Evolutionary conservation across 2,797 vertebrate species (phyloP).

Genomic region (Nasua narica): DNA sequence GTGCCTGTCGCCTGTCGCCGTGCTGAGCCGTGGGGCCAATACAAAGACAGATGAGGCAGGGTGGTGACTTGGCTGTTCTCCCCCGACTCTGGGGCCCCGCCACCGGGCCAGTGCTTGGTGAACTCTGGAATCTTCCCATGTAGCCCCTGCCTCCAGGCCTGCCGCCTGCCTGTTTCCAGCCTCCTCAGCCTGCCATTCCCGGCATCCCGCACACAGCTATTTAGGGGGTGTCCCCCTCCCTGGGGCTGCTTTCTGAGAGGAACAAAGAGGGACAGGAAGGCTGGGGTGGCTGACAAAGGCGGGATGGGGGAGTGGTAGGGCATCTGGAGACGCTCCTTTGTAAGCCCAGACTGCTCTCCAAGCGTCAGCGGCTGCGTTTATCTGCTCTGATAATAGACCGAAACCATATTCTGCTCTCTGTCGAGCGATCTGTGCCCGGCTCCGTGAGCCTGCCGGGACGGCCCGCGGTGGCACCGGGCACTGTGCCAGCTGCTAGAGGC

Average conservation of each 20-base stretch:
- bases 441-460: conserved; percentile 9
- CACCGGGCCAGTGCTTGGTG: neutral
- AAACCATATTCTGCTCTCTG: conserved; percentile 57
- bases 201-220: neutral
- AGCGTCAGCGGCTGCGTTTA: conserved; percentile 52
- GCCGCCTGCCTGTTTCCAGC: neutral
- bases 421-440: neutral
- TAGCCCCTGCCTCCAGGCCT: neutral
- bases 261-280: conserved; percentile 52
- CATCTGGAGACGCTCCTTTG: conserved; percentile 35
- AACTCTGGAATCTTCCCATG: neutral
- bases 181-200: neutral
- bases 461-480: neutral
- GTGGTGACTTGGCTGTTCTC: neutral
- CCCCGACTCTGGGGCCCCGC: fast-evolving
- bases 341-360: neutral
- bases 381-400: conserved; percentile 69
- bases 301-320: conserved; percentile 39
- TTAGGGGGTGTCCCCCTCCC: conserved; percentile 1
- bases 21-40: neutral
- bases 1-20: neutral
- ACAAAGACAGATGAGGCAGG: neutral
- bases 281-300: conserved; percentile 52
- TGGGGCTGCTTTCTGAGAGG: conserved; percentile 57
- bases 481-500: neutral